Base-by-base conservation (phyloP, 2,888 invertebrate genomes). In the Camponotus fellah region DNA sequence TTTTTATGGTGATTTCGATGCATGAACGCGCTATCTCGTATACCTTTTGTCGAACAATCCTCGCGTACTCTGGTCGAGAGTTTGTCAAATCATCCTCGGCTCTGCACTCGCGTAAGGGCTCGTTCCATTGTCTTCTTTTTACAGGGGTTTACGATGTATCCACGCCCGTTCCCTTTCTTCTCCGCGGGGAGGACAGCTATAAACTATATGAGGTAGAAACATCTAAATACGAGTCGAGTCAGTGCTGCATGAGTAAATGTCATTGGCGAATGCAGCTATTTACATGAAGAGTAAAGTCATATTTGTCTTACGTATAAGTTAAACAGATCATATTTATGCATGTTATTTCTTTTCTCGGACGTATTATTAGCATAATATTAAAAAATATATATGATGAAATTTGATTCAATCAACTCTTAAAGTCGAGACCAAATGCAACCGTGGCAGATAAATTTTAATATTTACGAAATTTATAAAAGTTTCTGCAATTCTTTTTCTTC, bases 181-280 rank as follows among this genome's bases (percentile, higher is more conserved):
- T 58, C 91, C 91, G 89, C 82, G 86, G 87, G 85, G 88, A 69
- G 12, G 84, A 84, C 88, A 91, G 92, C 92, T 93, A 92, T 93
- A 94, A 94, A 93, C 90, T 93, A 94, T 92, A 94, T 93, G 94
- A 93, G 92, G 91, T 93, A 94, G 94, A 94, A 94, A 92, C 91
- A 92, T 93, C 90, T 90, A 91, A 91, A 92, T 91, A 92, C 89
- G 89, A 92, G 91, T 91, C 62, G 88, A 85, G 56, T 74, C 64
- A 46, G 75, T 83, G 77, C 62, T 65, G 58, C 76, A 65, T 56
- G 68, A 62, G 21, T 60, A 83, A 83, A 76, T 26, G 64, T 60
- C 79, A 74, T 81, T 53, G 75, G 72, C 40, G 56, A 65, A 66
- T 60, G 64, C 53, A 82, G n/a, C 37, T 80, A 49, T 46, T 72